These are phyloP conservation scores for Sarcophaga rosellei DNA, from an alignment of 2,888 invertebrate species.

Conservation along the genomic window DNA sequence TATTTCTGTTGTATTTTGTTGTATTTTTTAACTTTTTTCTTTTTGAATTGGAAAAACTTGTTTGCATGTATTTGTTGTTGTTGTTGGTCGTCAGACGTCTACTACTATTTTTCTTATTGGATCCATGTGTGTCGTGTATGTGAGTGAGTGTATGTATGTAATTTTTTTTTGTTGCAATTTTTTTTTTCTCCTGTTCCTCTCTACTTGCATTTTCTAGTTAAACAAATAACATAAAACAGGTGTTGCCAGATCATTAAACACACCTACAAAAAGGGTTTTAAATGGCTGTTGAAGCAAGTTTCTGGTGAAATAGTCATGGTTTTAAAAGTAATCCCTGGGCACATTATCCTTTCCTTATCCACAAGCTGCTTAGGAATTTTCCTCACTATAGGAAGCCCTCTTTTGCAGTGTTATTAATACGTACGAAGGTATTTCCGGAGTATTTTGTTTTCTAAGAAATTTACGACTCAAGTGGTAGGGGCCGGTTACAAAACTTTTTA, in stretches of 20 bases:
- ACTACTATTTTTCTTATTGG: constrained; percentile 10
- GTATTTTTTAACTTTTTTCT: constrained; percentile 11
- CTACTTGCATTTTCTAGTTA: constrained; percentile 56
- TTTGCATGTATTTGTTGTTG: constrained; percentile 54
- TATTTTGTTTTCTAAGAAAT: too few species aligned
- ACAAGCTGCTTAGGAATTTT: too few species aligned
- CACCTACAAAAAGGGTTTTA: too few species aligned
- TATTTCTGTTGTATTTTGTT: background rate
- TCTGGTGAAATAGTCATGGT: background rate
- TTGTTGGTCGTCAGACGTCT: constrained; percentile 36
- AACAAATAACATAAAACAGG: background rate
- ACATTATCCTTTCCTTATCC: too few species aligned
- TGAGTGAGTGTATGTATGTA: constrained; percentile 2
- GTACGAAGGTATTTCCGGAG: too few species aligned
- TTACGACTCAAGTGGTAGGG: too few species aligned
- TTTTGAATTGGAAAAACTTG: constrained; percentile 61
- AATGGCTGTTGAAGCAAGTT: background rate
- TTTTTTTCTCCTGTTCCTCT: constrained; percentile 9
- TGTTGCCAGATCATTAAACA: constrained; percentile 34
- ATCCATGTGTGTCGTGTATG: background rate
- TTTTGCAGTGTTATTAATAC: too few species aligned
- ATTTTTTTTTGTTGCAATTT: background rate
- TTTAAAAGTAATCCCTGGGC: background rate
- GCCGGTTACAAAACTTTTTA: too few species aligned
- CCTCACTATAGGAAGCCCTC: too few species aligned